phyloP scores from a whole-genome alignment of 2,888 invertebrate genomes.

The Scaptomyza parva region DNA sequence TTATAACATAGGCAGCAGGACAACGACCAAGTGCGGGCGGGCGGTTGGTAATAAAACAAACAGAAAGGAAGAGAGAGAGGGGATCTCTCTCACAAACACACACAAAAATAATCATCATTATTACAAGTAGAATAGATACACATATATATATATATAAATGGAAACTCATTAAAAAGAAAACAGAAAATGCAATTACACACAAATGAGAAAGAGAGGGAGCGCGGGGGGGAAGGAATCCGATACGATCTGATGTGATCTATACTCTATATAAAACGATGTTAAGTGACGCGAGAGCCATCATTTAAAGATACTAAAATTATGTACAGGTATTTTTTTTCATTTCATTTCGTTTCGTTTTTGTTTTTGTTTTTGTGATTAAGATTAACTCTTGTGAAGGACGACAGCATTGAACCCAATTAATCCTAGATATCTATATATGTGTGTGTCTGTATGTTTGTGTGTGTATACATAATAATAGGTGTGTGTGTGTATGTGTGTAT shows the following conservation, averaged over 20 bases:
- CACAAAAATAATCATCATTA: slow-evolving; percentile 49
- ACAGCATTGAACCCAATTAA: slow-evolving; percentile 74
- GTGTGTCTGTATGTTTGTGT: slow-evolving; percentile 25
- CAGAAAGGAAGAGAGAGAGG: background rate
- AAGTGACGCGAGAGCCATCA: slow-evolving; percentile 62
- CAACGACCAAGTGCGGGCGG: slow-evolving; percentile 42
- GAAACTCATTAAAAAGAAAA: slow-evolving; percentile 7
- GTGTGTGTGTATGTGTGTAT: slow-evolving; percentile 40
- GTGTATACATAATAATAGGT: slow-evolving; percentile 56
- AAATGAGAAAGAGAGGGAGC: slow-evolving; percentile 14
- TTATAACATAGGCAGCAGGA: slow-evolving; percentile 53
- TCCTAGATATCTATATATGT: slow-evolving; percentile 44
- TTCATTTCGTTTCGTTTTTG: slow-evolving; percentile 3
- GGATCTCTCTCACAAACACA: slow-evolving; percentile 51
- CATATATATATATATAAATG: background rate
- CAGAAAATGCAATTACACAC: slow-evolving; percentile 5
- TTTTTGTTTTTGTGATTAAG: slow-evolving; percentile 42
- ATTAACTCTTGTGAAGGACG: slow-evolving; percentile 67
- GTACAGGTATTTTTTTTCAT: slow-evolving; percentile 59
- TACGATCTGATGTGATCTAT: slow-evolving; percentile 36
- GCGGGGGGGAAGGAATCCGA: slow-evolving; percentile 10
- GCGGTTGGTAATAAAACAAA: slow-evolving; percentile 11
- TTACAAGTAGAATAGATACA: background rate
- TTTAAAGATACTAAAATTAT: slow-evolving; percentile 69
- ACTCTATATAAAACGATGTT: slow-evolving; percentile 21